Evolutionary conservation across 1,140 invertebrate genomes (phyloP).

Genomic region (Teleopsis dalmanni): DNA sequence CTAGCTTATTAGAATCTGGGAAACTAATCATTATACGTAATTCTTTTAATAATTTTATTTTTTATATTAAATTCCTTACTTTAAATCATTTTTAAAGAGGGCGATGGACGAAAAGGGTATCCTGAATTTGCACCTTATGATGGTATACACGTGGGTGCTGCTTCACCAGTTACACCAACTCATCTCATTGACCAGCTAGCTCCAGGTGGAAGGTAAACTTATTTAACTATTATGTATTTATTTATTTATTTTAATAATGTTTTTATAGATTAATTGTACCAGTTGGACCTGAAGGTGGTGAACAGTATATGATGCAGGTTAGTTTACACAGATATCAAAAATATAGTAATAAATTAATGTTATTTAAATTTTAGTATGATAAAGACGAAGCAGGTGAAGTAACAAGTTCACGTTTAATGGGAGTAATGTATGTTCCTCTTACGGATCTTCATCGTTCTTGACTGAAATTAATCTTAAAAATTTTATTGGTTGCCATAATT

Average conservation of each 20-base stretch:
- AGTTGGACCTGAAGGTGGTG: slow-evolving; percentile 66
- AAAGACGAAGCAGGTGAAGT: slow-evolving; percentile 76
- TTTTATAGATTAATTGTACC: slow-evolving; percentile 92
- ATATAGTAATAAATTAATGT: background rate
- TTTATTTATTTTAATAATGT: too few relatives aligned
- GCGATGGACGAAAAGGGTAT: slow-evolving; percentile 77
- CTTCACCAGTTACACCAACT: slow-evolving; percentile 69
- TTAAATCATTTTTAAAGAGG: slow-evolving; percentile 49
- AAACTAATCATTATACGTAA: slow-evolving; percentile 64
- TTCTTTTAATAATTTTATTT: slow-evolving; percentile 12
- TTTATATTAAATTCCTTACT: background rate
- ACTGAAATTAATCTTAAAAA: slow-evolving; percentile 16
- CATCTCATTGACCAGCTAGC: slow-evolving; percentile 60
- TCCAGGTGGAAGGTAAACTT: slow-evolving; percentile 76
- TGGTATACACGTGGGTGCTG: slow-evolving; percentile 92
- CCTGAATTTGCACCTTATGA: slow-evolving; percentile 69
- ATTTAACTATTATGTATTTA: too few relatives aligned
- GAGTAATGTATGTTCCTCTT: slow-evolving; percentile 93
- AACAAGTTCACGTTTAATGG: slow-evolving; percentile 75
- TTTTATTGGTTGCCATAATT: slow-evolving; percentile 8
- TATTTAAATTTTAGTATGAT: slow-evolving; percentile 59
- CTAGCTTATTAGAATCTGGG: slow-evolving; percentile 55
- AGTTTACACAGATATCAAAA: background rate
- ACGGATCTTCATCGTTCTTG: slow-evolving; percentile 58
- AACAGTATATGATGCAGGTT: slow-evolving; percentile 70